Evolutionary conservation across 2,888 invertebrate species (phyloP), one percentile per base, ranked within the genome.

Genomic region (Acrocyrtus sp.): DNA sequence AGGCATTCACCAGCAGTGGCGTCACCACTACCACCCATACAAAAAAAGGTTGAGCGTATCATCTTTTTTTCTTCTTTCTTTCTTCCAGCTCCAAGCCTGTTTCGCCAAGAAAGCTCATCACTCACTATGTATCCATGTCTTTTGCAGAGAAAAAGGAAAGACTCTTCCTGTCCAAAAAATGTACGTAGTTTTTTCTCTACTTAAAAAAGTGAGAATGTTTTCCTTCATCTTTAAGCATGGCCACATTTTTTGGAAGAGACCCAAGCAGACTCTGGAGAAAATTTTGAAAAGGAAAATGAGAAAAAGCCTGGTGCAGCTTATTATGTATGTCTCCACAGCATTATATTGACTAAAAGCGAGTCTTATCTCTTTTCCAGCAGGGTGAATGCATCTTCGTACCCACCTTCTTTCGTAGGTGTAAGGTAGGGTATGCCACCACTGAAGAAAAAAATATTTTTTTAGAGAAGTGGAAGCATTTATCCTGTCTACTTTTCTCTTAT

Each of bases 171-270:
- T 62, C 54, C 47, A 47, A n/a, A 41, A 43, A 54, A 22, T 19
- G 57, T 24, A 41, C 45, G 54, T 47, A 54, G 24, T 53, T 65
- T 54, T 65, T 54, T 34, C n/a, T 8, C 19, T 29, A 15, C 5
- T 45, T 12, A 6, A n/a, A 45, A 12, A 17, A 12, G 17, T 15
- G 10, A 45, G 5, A n/a, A 15, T 17, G 5, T 45, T 21, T 50
- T 47, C 17, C 34, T 47, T 6, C 45, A 15, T 2, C 27, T 21
- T 22, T 43, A n/a, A n/a, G n/a, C n/a, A n/a, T n/a, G n/a, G n/a
- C n/a, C 24, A 54, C 53, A 63, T 54, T 65, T 63, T 65, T 66
- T 56, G 66, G 57, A 66, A 48, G 22, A 57, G 56, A 26, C 57
- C 66, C 66, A 66, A 57, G 19, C 22, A 63, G 39, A 53, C 63